Percentiles rank a stretch among this genome's conserved stretches.
These are phyloP conservation scores for Chymomyza costata DNA, from an alignment of 1,140 invertebrate genomes.

Conservation along the genomic window DNA sequence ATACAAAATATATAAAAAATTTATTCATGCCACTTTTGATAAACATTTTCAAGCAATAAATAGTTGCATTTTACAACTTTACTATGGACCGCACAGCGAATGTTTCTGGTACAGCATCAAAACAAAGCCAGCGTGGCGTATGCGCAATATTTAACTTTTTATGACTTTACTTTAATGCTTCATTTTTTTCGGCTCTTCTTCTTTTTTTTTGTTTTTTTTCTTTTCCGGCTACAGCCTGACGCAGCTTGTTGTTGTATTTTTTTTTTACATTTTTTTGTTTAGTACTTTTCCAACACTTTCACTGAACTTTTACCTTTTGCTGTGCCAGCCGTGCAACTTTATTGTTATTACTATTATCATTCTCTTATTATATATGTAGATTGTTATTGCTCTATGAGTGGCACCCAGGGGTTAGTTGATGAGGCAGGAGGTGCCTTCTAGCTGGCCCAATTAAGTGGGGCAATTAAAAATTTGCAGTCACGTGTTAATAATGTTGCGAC, in stretches of 20 bases:
- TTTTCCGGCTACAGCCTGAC: slow-evolving; percentile 12
- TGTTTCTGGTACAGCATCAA: neutral
- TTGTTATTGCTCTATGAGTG: slow-evolving; percentile 36
- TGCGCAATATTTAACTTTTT: slow-evolving; percentile 51
- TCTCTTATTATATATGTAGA: slow-evolving; percentile 23
- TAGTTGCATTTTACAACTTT: slow-evolving; percentile 52
- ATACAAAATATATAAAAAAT: slow-evolving; percentile 16
- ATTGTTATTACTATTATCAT: slow-evolving; percentile 39
- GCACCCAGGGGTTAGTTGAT: slow-evolving; percentile 42
- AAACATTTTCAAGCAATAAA: slow-evolving; percentile 43
- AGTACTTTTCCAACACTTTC: slow-evolving; percentile 11
- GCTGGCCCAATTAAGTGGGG: slow-evolving; percentile 34
- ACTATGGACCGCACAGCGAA: slow-evolving; percentile 36
- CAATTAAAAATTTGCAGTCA: slow-evolving; percentile 60
- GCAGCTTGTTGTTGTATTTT: neutral
- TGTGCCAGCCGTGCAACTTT: slow-evolving; percentile 17
- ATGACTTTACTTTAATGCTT: slow-evolving; percentile 32
- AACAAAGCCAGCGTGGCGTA: slow-evolving; percentile 24
- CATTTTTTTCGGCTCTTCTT: slow-evolving; percentile 4
- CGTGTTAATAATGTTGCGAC: slow-evolving; percentile 50
- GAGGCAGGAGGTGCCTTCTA: slow-evolving; percentile 13
- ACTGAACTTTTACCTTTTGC: slow-evolving; percentile 16
- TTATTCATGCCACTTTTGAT: slow-evolving; percentile 43
- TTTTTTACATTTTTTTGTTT: slow-evolving; percentile 5
- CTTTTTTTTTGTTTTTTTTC: neutral